Percentiles rank a stretch among this genome's conserved stretches.
These are phyloP conservation scores for Lemur catta DNA, from an alignment of 2,797 vertebrate genomes.

Conservation along the genomic window DNA sequence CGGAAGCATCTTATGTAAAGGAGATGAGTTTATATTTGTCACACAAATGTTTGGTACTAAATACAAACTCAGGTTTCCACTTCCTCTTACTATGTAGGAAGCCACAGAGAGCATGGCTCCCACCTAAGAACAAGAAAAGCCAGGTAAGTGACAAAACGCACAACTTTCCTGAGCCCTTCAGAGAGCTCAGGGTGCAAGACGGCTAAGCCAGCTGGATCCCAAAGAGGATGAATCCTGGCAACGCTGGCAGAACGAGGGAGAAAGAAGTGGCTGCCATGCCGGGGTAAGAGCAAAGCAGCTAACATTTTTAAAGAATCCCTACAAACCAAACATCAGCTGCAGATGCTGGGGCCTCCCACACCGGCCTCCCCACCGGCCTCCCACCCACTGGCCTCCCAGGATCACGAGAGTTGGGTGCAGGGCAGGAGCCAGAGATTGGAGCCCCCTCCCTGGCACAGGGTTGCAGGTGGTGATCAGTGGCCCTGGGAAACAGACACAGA, in stretches of 20 bases:
- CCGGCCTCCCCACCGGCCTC: rapidly evolving
- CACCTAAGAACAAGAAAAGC: not conserved
- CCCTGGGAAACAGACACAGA: no score
- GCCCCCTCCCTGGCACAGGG: rapidly evolving
- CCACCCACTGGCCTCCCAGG: rapidly evolving
- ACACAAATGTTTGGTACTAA: not conserved
- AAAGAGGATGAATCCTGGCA: not conserved
- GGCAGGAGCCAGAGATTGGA: not conserved
- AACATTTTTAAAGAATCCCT: not conserved
- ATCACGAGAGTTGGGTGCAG: not conserved
- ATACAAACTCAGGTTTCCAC: not conserved
- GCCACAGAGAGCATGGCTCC: rapidly evolving
- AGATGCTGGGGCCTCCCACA: rapidly evolving
- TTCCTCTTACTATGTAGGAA: not conserved
- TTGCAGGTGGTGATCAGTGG: not conserved
- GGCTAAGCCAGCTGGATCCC: not conserved
- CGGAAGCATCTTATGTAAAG: not conserved
- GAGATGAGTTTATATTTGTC: no score
- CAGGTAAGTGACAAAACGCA: not conserved
- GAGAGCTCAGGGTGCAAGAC: no score
- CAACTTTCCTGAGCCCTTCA: not conserved
- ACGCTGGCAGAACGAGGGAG: not conserved
- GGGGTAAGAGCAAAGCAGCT: rapidly evolving
- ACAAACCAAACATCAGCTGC: not conserved
- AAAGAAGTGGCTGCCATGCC: rapidly evolving